phyloP scores from a whole-genome alignment of 2,113 vertebrate genomes.

The Ailurus styani region DNA sequence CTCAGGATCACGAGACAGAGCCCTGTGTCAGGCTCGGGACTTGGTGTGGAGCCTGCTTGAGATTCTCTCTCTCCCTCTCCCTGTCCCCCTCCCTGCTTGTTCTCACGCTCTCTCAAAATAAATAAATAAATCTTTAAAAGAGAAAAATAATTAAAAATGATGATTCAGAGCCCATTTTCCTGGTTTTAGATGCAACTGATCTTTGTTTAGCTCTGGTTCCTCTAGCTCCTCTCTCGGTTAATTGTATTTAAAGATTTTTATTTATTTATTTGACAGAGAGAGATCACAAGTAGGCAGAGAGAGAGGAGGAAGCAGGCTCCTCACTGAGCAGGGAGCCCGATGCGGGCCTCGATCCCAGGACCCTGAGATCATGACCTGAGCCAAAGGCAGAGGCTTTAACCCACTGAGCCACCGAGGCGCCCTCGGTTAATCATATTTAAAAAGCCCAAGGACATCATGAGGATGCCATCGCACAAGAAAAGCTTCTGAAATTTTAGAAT shows the following conservation, averaged over 20 bases:
- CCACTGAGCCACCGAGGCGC: too few relatives aligned
- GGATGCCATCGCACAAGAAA: conserved; percentile 7
- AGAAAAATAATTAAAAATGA: not conserved
- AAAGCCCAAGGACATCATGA: not conserved
- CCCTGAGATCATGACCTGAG: too few relatives aligned
- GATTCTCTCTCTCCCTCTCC: not conserved
- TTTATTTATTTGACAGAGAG: too few relatives aligned
- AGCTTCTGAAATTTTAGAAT: not conserved
- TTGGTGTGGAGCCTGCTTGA: not conserved
- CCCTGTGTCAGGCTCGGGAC: not conserved
- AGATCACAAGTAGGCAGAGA: too few relatives aligned
- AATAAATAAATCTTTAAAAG: not conserved
- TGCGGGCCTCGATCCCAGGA: too few relatives aligned
- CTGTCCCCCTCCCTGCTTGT: not conserved
- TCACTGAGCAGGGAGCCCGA: too few relatives aligned
- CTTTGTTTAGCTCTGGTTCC: not conserved
- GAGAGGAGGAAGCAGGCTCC: too few relatives aligned
- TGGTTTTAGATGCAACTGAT: not conserved
- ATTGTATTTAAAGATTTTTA: conserved; percentile 9
- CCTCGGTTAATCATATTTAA: not conserved
- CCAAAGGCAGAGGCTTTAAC: too few relatives aligned
- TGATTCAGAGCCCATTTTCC: not conserved
- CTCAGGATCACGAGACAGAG: not conserved
- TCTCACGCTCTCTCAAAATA: not conserved
- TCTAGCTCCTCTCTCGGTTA: not conserved